Conservation (phyloP, 2,888 invertebrate genomes). For the Rhorus exstirpatorius region DNA sequence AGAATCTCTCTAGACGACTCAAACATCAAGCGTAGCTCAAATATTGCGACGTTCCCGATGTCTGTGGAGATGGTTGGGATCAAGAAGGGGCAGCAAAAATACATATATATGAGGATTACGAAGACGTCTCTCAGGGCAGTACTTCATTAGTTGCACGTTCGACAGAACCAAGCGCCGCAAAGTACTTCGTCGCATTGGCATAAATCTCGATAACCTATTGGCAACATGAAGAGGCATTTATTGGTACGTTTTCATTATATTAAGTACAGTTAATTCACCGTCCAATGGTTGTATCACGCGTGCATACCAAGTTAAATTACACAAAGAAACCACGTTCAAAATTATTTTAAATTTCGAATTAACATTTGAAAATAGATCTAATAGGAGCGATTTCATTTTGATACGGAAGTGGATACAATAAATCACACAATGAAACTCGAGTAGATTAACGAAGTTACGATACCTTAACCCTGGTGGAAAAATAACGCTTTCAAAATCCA, state of each 20-base stretch:
- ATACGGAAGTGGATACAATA: too few species aligned
- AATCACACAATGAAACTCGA: not conserved
- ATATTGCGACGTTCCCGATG: conserved; percentile 58
- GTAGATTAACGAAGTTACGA: not conserved
- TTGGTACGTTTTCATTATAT: conserved; percentile 61
- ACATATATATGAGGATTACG: conserved; percentile 70
- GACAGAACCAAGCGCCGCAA: conserved; percentile 48
- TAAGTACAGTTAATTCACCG: not conserved
- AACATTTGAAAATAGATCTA: not conserved
- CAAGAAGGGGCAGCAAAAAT: conserved; percentile 65
- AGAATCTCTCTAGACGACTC: conserved; percentile 38
- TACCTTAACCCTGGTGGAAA: not conserved
- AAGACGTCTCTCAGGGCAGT: conserved; percentile 62
- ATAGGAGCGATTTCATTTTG: too few species aligned
- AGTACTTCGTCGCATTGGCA: conserved; percentile 10
- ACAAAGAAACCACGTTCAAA: not conserved
- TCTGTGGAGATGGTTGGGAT: conserved; percentile 52
- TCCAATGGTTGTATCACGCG: not conserved
- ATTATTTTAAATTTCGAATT: not conserved
- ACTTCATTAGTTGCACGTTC: conserved; percentile 59
- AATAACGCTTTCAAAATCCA: not conserved
- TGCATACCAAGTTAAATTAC: not conserved
- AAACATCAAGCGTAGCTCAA: conserved; percentile 59
- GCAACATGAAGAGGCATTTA: conserved; percentile 60
- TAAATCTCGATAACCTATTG: conserved; percentile 15